Conservation (phyloP, 2,797 vertebrate genomes). For the Poeciliopsis presidionis region DNA sequence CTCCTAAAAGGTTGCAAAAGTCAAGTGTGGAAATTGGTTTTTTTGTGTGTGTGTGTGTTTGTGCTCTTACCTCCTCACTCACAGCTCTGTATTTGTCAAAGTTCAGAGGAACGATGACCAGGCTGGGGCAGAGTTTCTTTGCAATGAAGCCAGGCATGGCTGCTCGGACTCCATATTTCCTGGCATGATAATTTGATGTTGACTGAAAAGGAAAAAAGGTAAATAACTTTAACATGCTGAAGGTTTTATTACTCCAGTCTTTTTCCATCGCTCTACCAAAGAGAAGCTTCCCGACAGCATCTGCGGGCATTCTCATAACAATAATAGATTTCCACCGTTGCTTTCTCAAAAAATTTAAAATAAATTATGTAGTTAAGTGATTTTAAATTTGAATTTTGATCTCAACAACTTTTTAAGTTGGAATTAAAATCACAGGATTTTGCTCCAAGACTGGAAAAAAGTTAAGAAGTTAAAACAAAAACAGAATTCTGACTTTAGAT, state of each 20-base stretch:
- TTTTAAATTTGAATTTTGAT: background rate
- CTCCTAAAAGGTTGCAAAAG: slow-evolving; percentile 10
- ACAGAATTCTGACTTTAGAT: background rate
- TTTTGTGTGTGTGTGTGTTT: background rate
- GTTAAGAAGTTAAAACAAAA: background rate
- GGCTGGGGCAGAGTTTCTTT: slow-evolving; percentile 92
- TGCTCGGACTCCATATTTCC: slow-evolving; percentile 95
- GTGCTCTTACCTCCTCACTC: slow-evolving; percentile 87
- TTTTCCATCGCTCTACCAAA: background rate
- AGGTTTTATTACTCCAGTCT: background rate
- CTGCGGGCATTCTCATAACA: background rate
- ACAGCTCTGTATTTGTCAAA: slow-evolving; percentile 93
- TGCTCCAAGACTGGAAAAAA: background rate
- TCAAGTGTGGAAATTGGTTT: background rate
- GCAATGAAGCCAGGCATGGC: slow-evolving; percentile 99
- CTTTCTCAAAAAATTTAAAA: background rate
- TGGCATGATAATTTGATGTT: slow-evolving; percentile 96
- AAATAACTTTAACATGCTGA: background rate
- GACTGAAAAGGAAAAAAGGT: slow-evolving; percentile 80
- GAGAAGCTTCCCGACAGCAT: background rate
- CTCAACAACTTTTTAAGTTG: background rate
- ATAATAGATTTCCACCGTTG: background rate
- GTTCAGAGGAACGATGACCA: slow-evolving; percentile 90
- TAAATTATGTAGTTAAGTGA: background rate
- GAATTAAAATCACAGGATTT: background rate